phyloP scores from a whole-genome alignment of 2,113 vertebrate species.

The Xenopus laevis region DNA sequence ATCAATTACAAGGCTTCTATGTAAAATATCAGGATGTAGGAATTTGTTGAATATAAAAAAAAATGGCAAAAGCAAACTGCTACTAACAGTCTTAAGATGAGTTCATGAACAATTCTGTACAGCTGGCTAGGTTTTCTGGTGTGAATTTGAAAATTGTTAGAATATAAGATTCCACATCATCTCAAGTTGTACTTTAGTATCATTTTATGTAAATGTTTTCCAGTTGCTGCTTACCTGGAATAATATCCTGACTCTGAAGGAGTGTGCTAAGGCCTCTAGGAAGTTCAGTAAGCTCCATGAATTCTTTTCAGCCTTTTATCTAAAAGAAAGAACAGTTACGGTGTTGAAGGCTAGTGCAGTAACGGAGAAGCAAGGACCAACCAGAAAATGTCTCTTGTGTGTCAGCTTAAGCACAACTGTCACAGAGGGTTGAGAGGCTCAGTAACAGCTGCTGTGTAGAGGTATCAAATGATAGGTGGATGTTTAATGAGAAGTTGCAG shows the following conservation, averaged over 20 bases:
- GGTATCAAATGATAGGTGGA: constrained; percentile 42
- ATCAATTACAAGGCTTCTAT: too few species aligned
- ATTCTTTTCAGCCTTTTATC: constrained; percentile 38
- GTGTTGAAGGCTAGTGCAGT: neutral
- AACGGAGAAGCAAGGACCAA: neutral
- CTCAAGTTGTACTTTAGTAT: too few species aligned
- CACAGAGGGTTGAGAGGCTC: constrained; percentile 9
- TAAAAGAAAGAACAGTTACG: neutral
- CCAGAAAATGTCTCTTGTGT: neutral
- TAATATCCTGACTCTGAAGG: neutral
- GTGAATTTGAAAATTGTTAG: too few species aligned
- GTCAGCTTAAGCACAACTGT: constrained; percentile 13
- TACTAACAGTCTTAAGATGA: too few species aligned
- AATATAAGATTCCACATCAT: too few species aligned
- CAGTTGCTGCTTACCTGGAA: constrained; percentile 15
- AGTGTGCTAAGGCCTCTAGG: neutral
- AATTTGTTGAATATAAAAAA: too few species aligned
- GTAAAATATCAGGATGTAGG: too few species aligned
- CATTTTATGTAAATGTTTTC: too few species aligned
- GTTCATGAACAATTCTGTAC: too few species aligned
- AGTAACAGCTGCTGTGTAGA: constrained; percentile 32
- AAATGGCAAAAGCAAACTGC: too few species aligned
- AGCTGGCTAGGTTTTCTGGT: too few species aligned
- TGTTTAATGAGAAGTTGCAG: neutral
- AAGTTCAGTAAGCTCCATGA: constrained; percentile 1